Base-by-base conservation (phyloP, 2,888 invertebrate species). In the Onthophagus sagittarius region DNA sequence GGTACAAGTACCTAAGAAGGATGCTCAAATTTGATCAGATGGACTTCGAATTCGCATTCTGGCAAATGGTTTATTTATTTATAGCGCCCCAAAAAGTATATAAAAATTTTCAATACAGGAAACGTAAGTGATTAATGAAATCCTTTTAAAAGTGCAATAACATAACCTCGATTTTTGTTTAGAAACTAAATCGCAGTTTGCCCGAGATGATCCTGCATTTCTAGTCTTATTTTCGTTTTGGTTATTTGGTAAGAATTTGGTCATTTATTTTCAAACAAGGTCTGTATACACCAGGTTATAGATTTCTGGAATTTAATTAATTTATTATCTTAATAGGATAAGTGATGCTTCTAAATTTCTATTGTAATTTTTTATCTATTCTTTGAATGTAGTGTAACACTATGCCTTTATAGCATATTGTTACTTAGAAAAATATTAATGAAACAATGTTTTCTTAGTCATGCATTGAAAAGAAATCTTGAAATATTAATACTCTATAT, bases 11-110 rank as follows among this genome's bases (percentile, higher is more conserved):
- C 85, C 86, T 97, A 71, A 87, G 94, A 78, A 89, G 96, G 81
- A 86, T 97, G 75, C 88, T 96, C 75, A 94, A 95, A 85, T 97
- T 97, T 83, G 91, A 95, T 82, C 98, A 99, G 87, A 99, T 99
- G 99, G 99, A 99, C 86, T 99, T 99, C 87, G 98, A 99, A 84
- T 99, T 97, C 87, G 99, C 99, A 0, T 88, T 94, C n/a, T 99
- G 99, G 99, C 99, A 99, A 89, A 98, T 99, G 96, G 86, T 98
- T 0, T 98, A 98, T 84, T 87, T 99, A 76, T 95, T 99, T 83
- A 89, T 94, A 73, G 90, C 97, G 0, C 99, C 99, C 13, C 98
- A 98, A 82, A 98, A 97, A 89, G 97, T 99, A 62, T 97, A 97
- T 84, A 91, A 97, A 83, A 98, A 98, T 87, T 98, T 98, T 85